Percentiles rank a stretch among this genome's conserved stretches.
Conservation (phyloP, 2,888 invertebrate genomes). For the Synergus laeviventris region DNA sequence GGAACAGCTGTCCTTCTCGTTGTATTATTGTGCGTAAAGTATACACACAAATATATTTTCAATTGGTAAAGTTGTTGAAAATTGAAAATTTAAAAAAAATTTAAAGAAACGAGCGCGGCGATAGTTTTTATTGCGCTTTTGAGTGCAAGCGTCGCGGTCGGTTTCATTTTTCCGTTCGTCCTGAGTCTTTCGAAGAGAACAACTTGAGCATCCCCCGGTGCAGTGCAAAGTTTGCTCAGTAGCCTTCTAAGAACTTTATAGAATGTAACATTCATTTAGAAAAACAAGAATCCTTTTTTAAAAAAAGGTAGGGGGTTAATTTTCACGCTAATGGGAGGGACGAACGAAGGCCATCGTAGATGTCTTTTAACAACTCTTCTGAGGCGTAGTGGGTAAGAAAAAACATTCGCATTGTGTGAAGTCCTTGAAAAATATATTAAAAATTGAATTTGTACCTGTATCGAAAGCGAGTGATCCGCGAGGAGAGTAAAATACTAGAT, state of each 20-base stretch:
- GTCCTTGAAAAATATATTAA: conserved; percentile 42
- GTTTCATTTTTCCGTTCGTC: conserved; percentile 29
- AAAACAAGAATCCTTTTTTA: conserved; percentile 44
- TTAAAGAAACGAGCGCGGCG: conserved; percentile 3
- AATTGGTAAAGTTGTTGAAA: conserved; percentile 38
- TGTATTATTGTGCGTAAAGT: conserved; percentile 34
- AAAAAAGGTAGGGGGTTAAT: conserved; percentile 2
- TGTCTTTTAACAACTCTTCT: conserved; percentile 13
- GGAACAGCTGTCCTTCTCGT: conserved; percentile 27
- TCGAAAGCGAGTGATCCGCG: conserved; percentile 62
- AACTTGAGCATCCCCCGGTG: conserved; percentile 44
- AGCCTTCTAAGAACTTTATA: conserved; percentile 57
- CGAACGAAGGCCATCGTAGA: conserved; percentile 42
- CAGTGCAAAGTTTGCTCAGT: conserved; percentile 65
- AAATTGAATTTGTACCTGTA: conserved; percentile 68
- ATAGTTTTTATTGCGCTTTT: conserved; percentile 4
- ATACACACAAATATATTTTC: conserved; percentile 37
- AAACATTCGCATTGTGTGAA: conserved; percentile 45
- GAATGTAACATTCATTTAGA: conserved; percentile 47
- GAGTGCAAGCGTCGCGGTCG: conserved; percentile 4
- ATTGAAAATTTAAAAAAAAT: conserved; percentile 27
- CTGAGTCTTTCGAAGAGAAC: conserved; percentile 19
- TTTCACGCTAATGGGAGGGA: conserved; percentile 43
- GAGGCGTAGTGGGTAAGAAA: conserved; percentile 47
- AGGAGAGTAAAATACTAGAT: conserved; percentile 51